phyloP scores from a whole-genome alignment of 2,113 vertebrate genomes.

The Hippocampus barbouri region DNA sequence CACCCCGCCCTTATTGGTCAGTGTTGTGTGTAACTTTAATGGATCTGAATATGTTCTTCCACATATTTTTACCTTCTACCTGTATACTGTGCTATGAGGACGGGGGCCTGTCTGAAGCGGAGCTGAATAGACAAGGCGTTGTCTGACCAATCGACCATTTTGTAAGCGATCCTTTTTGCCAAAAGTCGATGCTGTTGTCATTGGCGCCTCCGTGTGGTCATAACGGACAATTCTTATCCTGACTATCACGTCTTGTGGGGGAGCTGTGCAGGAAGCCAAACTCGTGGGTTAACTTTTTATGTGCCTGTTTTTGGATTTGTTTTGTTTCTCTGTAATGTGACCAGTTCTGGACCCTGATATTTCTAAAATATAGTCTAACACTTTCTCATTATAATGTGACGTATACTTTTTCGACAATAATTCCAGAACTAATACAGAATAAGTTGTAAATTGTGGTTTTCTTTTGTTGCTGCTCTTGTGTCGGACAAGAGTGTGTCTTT shows the following conservation, averaged over 20 bases:
- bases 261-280: slow-evolving; percentile 52
- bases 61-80: slow-evolving; percentile 45
- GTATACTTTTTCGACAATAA: slow-evolving; percentile 55
- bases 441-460: slow-evolving; percentile 44
- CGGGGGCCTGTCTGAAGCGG: slow-evolving; percentile 19
- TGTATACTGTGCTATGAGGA: slow-evolving; percentile 50
- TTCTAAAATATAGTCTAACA: slow-evolving; percentile 34
- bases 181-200: slow-evolving; percentile 73
- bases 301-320: slow-evolving; percentile 53
- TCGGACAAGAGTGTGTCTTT: slow-evolving; percentile 49
- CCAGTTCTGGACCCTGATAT: slow-evolving; percentile 20
- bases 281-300: slow-evolving; percentile 39
- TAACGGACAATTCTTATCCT: not conserved
- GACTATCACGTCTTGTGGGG: slow-evolving; percentile 6
- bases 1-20: not conserved
- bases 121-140: slow-evolving; percentile 14
- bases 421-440: slow-evolving; percentile 48
- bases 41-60: slow-evolving; percentile 33
- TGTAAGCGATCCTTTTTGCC: slow-evolving; percentile 82
- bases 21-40: slow-evolving; percentile 35
- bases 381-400: slow-evolving; percentile 60
- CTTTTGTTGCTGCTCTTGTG: slow-evolving; percentile 40
- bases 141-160: slow-evolving; percentile 76
- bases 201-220: not conserved
- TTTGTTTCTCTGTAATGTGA: slow-evolving; percentile 29